Evolutionary conservation across 2,797 vertebrate genomes (phyloP).

Genomic region (Megaceryle alcyon): DNA sequence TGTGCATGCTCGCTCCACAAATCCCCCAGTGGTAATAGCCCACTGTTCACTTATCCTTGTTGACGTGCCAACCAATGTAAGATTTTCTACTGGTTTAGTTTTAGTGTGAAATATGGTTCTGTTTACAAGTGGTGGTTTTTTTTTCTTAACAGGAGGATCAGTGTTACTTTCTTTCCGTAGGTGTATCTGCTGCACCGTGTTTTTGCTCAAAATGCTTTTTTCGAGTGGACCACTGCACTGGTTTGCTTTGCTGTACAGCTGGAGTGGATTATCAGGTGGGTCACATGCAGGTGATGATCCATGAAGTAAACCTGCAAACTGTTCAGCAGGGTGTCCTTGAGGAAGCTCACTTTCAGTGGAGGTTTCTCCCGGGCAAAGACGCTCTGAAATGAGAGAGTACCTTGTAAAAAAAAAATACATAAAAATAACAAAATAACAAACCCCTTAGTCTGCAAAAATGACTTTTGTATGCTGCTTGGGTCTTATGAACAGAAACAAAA

Average conservation of each 20-base stretch:
- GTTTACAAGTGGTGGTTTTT: conserved; percentile 92
- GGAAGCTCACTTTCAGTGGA: conserved; percentile 81
- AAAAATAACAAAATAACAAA: background rate
- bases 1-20: conserved; percentile 93
- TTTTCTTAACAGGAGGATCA: conserved; percentile 75
- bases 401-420: background rate
- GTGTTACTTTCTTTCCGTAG: conserved; percentile 72
- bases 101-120: conserved; percentile 93
- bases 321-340: conserved; percentile 87
- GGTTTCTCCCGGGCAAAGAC: conserved; percentile 68
- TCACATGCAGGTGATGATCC: conserved; percentile 94
- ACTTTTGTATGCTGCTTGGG: background rate
- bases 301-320: conserved; percentile 94
- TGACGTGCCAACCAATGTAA: conserved; percentile 70
- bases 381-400: conserved; percentile 73
- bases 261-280: conserved; percentile 92
- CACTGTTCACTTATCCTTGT: conserved; percentile 79
- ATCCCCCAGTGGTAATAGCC: conserved; percentile 77
- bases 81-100: conserved; percentile 83
- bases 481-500: background rate
- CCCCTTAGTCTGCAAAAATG: background rate
- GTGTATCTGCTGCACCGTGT: conserved; percentile 76
- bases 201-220: conserved; percentile 70
- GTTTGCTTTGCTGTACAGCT: conserved; percentile 86
- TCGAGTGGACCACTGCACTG: conserved; percentile 73